phyloP scores from a whole-genome alignment of 2,113 vertebrate genomes.

The Poeciliopsis occidentalis region DNA sequence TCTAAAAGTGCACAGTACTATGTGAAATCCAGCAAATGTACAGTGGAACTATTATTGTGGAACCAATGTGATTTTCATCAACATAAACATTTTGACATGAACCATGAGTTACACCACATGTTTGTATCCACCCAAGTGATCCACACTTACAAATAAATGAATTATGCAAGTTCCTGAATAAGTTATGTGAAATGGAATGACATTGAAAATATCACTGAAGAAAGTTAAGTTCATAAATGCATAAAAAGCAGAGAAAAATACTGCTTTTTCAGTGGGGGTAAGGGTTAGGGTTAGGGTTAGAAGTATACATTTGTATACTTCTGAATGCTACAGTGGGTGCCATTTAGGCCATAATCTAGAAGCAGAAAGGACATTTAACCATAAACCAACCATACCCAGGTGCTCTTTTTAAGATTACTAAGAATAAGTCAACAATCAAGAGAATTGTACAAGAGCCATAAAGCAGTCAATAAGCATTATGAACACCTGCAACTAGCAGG shows the following conservation, averaged over 20 bases:
- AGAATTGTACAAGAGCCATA: too few relatives aligned
- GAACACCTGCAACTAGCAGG: too few relatives aligned
- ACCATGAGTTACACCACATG: neutral
- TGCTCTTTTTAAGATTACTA: too few relatives aligned
- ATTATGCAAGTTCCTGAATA: neutral
- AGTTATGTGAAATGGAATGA: neutral
- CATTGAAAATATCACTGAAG: neutral
- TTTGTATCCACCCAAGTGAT: neutral
- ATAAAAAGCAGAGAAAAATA: neutral
- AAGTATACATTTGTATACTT: too few relatives aligned
- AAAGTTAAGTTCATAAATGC: neutral
- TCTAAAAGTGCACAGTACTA: constrained; percentile 21
- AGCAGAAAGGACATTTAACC: too few relatives aligned
- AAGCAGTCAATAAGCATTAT: too few relatives aligned
- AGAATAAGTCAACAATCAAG: too few relatives aligned
- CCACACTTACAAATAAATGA: neutral
- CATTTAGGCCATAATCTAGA: too few relatives aligned
- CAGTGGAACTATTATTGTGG: neutral
- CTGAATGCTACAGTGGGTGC: too few relatives aligned
- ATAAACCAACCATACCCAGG: too few relatives aligned
- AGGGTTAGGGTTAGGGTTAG: too few relatives aligned
- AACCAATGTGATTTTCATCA: neutral
- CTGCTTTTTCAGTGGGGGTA: neutral
- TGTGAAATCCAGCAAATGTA: constrained; percentile 16
- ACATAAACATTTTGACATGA: neutral